A percentile compares a stretch with the other conserved stretches of the same genome.
phyloP scores from a whole-genome alignment of 1,140 invertebrate species.

The Leptinotarsa lineolata region DNA sequence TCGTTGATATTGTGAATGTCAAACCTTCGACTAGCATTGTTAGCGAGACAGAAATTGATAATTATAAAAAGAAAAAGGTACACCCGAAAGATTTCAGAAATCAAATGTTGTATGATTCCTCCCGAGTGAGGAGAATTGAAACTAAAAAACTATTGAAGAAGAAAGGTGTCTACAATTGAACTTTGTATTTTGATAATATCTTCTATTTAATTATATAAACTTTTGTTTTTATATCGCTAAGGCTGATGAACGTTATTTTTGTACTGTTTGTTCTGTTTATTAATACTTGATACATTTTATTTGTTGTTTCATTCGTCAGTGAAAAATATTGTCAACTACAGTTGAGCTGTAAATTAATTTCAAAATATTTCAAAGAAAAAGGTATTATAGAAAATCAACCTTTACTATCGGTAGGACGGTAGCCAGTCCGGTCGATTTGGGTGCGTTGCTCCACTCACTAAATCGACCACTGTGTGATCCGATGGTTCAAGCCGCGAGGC shows the following conservation, averaged over 20 bases:
- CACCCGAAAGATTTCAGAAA: constrained; percentile 49
- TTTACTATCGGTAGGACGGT: too few species aligned
- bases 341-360: too few species aligned
- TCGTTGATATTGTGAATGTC: constrained; percentile 15
- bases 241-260: constrained; percentile 5
- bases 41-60: constrained; percentile 23
- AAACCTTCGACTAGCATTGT: constrained; percentile 36
- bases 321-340: too few species aligned
- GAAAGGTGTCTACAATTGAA: constrained; percentile 23
- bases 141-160: constrained; percentile 37
- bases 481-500: too few species aligned
- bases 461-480: too few species aligned
- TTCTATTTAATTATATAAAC: background rate
- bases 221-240: background rate
- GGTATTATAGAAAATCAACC: too few species aligned
- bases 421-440: too few species aligned
- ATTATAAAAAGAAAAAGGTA: constrained; percentile 15
- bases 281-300: background rate
- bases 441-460: too few species aligned
- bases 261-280: constrained; percentile 1
- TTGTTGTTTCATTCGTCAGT: too few species aligned
- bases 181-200: background rate
- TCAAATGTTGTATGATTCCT: constrained; percentile 40
- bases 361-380: too few species aligned
- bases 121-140: constrained; percentile 37